Percentiles rank a stretch among this genome's conserved stretches.
Evolutionary conservation across 1,140 invertebrate species (phyloP).

Genomic region (Octopus bimaculoides): DNA sequence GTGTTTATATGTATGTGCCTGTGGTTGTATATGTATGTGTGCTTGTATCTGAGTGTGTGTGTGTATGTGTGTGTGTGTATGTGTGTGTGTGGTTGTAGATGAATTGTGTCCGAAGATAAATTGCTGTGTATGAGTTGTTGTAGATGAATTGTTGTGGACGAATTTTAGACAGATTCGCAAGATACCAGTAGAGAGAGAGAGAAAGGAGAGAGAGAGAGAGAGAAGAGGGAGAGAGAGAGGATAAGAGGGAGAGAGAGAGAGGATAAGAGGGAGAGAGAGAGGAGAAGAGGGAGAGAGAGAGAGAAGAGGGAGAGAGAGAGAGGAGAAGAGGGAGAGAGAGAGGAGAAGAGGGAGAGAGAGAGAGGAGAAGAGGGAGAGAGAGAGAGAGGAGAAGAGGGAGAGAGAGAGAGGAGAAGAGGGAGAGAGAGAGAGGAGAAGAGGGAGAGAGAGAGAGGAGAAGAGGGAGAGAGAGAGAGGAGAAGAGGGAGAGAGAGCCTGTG

Average conservation of each 20-base stretch:
- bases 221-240: slow-evolving; percentile 14
- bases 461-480: background rate
- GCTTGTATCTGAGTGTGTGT: background rate
- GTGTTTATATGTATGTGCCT: background rate
- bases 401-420: background rate
- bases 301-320: background rate
- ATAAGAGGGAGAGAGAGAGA: slow-evolving; percentile 19
- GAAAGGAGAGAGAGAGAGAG: slow-evolving; percentile 19
- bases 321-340: slow-evolving; percentile 9
- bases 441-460: background rate
- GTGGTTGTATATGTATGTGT: background rate
- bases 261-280: slow-evolving; percentile 17
- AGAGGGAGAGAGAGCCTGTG: background rate
- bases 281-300: background rate
- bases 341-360: slow-evolving; percentile 6
- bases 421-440: background rate
- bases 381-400: background rate
- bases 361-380: background rate
- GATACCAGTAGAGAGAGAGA: background rate
- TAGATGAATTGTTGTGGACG: background rate
- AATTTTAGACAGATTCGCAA: background rate
- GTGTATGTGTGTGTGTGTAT: background rate
- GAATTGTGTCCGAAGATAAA: background rate
- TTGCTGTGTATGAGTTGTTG: background rate
- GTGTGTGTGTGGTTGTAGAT: background rate